Evolutionary conservation across 2,113 vertebrate species (phyloP), one percentile per base, ranked within the genome.

Genomic region (Ascaphus truei): DNA sequence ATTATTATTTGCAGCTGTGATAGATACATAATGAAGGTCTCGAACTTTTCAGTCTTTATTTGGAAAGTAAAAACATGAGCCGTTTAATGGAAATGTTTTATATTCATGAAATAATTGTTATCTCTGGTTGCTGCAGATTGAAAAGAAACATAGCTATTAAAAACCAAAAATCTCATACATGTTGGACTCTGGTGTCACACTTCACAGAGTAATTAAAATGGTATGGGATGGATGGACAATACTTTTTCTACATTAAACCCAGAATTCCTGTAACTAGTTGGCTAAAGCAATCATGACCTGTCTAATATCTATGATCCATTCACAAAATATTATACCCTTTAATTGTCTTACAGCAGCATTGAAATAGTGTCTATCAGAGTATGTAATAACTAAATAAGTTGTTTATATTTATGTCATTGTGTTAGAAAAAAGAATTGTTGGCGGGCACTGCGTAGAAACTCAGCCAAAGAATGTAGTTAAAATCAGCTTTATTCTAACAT

Each of bases 101-200:
- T 75, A 77, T 80, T 77, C 74, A 74, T 72, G 76, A 68, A 66
- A 75, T 73, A 74, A 64, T 61, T 36, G 26, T 67, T 72, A 50
- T 66, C 52, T 50, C 43, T 7, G 15, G 39, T 47, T 52, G 60
- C 56, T 61, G 56, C 33, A 61, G 67, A 51, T 61, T 71, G 57
- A 41, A 71, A 61, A 61, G 67, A 52, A 61, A 71, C 50, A n/a
- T 52, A 22, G 47, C 56, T 48, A 71, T 60, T 61, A 71, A 52
- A 68, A 71, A 51, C 27, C 45, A 2, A 58, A 55, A 18, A 8
- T 12, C 1, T 59, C 1, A 25, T 53, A 45, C 31, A 25, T n/a
- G 0, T 3, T 16, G 18, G 11, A 18, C 33, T 41, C 48, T 31
- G 50, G 52, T 37, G 23, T 63, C 11, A 2, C 29, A 64, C n/a